Conservation (phyloP, 2,113 vertebrate genomes). For the Jaculus jaculus region DNA sequence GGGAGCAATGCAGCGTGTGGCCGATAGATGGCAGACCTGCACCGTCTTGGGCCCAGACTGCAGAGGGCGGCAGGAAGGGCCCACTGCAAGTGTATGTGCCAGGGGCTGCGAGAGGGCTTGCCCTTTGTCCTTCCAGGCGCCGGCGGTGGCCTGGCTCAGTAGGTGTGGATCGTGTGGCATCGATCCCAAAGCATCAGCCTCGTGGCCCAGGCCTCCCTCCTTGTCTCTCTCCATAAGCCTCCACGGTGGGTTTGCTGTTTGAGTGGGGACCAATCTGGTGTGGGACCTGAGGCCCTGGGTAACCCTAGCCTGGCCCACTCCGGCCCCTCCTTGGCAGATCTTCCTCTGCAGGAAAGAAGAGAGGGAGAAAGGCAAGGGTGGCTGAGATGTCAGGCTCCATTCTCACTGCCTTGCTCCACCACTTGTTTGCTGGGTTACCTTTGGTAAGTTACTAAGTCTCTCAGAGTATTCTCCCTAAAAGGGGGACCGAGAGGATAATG, state of each 20-base stretch:
- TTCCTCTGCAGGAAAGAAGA: background rate
- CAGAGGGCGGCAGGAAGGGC: rapidly evolving
- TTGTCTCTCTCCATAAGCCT: background rate
- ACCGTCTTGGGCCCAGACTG: background rate
- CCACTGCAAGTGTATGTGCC: rapidly evolving
- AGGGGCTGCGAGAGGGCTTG: too few relatives aligned
- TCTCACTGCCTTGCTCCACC: background rate
- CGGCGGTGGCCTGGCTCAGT: background rate
- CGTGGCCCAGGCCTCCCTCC: background rate
- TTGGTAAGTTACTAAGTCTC: background rate
- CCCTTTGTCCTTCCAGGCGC: background rate
- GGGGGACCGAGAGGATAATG: background rate
- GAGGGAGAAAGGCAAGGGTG: too few relatives aligned
- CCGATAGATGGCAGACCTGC: conserved; percentile 79
- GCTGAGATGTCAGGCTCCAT: background rate
- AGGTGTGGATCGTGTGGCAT: background rate
- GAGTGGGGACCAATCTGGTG: background rate
- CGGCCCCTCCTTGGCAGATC: rapidly evolving
- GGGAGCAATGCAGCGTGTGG: background rate
- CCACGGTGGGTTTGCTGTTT: background rate
- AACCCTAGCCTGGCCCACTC: too few relatives aligned
- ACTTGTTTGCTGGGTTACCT: background rate
- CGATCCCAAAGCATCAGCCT: background rate
- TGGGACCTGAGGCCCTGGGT: background rate
- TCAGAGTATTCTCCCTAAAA: background rate